phyloP scores from a whole-genome alignment of 2,113 vertebrate species.

The rabbit (Oryctolagus cuniculus) region DNA sequence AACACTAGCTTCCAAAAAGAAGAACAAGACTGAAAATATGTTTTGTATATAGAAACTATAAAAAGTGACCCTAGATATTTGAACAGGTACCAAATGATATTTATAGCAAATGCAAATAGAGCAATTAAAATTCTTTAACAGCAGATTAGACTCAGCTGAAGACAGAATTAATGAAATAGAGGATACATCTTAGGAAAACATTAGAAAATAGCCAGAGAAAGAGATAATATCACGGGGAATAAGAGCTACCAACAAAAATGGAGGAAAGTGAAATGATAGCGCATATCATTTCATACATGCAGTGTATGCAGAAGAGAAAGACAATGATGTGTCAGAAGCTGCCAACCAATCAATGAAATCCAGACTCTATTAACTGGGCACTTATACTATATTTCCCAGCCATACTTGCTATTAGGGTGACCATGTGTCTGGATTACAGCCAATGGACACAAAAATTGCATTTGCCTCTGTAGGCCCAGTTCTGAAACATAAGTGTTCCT shows the following conservation, averaged over 20 bases:
- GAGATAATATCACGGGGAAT: neutral
- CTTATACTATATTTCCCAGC: neutral
- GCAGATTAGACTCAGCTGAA: neutral
- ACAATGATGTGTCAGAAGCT: neutral
- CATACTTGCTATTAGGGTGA: neutral
- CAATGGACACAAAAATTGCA: neutral
- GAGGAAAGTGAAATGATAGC: neutral
- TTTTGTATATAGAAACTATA: neutral
- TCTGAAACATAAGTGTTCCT: neutral
- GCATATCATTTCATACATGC: neutral
- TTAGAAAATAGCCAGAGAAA: neutral
- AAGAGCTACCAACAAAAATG: neutral
- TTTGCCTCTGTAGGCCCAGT: neutral
- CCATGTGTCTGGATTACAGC: neutral
- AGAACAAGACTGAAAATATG: neutral
- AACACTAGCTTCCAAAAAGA: neutral
- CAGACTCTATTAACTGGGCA: neutral
- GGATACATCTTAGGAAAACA: neutral
- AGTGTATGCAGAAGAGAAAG: neutral
- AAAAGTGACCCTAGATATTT: neutral
- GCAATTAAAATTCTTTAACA: neutral
- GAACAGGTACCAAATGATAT: neutral
- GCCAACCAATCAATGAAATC: neutral
- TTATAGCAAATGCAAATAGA: neutral
- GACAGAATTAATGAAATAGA: neutral